phyloP scores from a whole-genome alignment of 1,140 invertebrate genomes.

The Cydia strobilella region DNA sequence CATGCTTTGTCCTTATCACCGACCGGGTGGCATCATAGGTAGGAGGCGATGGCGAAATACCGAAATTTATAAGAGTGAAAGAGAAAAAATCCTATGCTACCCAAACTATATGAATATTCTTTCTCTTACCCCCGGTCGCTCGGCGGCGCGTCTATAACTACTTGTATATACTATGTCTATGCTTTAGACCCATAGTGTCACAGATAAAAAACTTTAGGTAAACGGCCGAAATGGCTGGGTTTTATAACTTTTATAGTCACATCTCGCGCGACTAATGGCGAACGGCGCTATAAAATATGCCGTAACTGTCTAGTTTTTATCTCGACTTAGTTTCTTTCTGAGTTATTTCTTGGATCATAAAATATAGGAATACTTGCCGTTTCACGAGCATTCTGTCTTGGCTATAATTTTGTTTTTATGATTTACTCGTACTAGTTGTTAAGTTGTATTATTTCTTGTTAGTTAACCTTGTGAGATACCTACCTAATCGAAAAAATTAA shows the following conservation, averaged over 20 bases:
- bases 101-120: too few species aligned
- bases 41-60: too few species aligned
- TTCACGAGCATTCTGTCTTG: background rate
- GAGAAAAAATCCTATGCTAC: too few species aligned
- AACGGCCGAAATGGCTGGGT: background rate
- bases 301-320: constrained; percentile 4
- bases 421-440: background rate
- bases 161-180: too few species aligned
- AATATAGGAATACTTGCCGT: background rate
- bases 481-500: too few species aligned
- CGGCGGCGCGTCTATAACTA: too few species aligned
- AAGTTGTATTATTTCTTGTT: too few species aligned
- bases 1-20: too few species aligned
- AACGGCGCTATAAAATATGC: constrained; percentile 8
- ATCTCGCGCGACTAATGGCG: constrained; percentile 15
- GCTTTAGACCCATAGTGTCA: background rate
- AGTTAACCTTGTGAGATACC: too few species aligned
- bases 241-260: background rate
- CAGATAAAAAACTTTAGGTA: background rate
- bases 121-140: too few species aligned
- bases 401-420: background rate
- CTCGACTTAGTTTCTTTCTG: constrained; percentile 11
- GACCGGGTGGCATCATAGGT: too few species aligned
- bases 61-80: too few species aligned
- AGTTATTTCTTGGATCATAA: background rate